These are phyloP conservation scores for Tamias sibiricus DNA, from an alignment of 2,113 vertebrate species.

Conservation along the genomic window DNA sequence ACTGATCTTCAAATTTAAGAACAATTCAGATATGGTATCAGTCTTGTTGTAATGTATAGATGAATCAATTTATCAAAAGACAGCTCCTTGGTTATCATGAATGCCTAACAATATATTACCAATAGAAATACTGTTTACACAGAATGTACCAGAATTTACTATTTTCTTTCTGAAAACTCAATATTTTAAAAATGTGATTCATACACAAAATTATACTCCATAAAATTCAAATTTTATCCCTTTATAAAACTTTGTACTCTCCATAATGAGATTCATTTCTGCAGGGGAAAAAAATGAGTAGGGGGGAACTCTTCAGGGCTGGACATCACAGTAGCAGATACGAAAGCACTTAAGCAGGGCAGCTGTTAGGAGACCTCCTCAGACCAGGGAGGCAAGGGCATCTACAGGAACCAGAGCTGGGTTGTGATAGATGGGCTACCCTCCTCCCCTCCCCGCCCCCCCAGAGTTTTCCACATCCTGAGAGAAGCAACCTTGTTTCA, in stretches of 20 bases:
- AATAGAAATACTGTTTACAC: neutral
- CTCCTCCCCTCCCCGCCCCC: no score
- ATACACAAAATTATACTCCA: conserved; percentile 86
- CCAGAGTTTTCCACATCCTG: no score
- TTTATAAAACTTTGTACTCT: conserved; percentile 73
- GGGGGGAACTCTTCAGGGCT: conserved; percentile 25
- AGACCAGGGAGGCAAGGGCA: accelerated
- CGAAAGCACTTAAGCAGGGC: neutral
- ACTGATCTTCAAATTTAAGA: conserved; percentile 8
- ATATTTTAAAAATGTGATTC: conserved; percentile 70
- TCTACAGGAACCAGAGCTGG: accelerated
- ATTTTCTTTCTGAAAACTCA: conserved; percentile 43
- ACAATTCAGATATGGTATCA: neutral
- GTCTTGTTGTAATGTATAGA: conserved; percentile 71
- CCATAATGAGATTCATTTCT: conserved; percentile 75
- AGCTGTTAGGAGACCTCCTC: neutral
- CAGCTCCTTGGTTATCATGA: conserved; percentile 52
- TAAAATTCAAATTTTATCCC: conserved; percentile 84
- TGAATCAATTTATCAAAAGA: conserved; percentile 58
- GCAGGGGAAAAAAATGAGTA: conserved; percentile 58
- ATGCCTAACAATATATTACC: conserved; percentile 3
- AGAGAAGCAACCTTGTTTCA: no score
- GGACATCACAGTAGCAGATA: neutral
- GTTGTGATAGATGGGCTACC: no score
- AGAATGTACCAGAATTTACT: conserved; percentile 72